Base-by-base conservation (phyloP, 2,888 invertebrate species). In the Plagiodera versicolora region DNA sequence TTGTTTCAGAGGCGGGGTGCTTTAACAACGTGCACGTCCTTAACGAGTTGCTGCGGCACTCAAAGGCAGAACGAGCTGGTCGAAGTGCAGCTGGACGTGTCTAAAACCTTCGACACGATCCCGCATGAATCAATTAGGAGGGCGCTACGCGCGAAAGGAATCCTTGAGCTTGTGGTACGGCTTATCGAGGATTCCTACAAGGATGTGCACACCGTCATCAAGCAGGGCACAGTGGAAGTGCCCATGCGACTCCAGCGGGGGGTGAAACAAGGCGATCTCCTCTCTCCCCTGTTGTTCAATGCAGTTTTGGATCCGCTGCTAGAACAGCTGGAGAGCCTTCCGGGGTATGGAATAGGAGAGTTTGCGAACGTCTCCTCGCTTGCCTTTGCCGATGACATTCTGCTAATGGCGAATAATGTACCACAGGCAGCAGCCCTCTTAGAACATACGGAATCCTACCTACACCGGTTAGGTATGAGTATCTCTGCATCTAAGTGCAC, bases 181-280 rank as follows among this genome's bases (percentile, higher is more conserved):
- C 67, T 48, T 61, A 11, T 32, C 19, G 70, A 68, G 49, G 69
- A 70, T 9, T 56, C 74, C 10, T 80, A 80, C 62, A 57, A 65
- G 14, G 70, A 66, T 80, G n/a, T 77, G 76, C n/a, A n/a, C 9
- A 59, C 58, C 14, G 20, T 8, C 69, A 66, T 60, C 24, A 5
- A 30, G n/a, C 20, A 28, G 35, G 9, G 19, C 35, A 1, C 11
- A 14, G 1, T 28, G 46, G 24, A 24, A 24, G 6, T 24, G 4
- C 24, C 24, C n/a, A 61, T 75, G 5, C 19, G 52, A 2, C 69
- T 74, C 66, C 70, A 71, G 66, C 66, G 77, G 30, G 79, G 80
- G 63, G 80, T 80, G 3, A 74, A 78, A 45, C 81, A 81, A 65
- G 74, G 73, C 16, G 75, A 80, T 65, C 79, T 79, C 4, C 24